phyloP scores from a whole-genome alignment of 2,888 invertebrate genomes.

The Blastobasis lacticolella region DNA sequence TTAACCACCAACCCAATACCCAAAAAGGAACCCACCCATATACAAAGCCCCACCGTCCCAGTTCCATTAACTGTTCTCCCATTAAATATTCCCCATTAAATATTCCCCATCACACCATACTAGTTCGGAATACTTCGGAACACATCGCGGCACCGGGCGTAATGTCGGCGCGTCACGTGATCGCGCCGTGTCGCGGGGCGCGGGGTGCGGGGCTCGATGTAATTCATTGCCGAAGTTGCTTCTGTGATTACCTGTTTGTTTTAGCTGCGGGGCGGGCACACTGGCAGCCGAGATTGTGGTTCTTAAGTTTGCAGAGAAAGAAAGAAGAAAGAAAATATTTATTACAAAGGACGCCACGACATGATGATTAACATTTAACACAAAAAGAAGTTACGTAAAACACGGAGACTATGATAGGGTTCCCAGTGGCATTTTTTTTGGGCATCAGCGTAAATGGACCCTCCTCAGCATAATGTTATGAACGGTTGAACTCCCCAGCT shows the following conservation, averaged over 20 bases:
- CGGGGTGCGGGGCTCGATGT: neutral
- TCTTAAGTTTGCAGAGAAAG: neutral
- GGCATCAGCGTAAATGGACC: too few species aligned
- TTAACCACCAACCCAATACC: too few species aligned
- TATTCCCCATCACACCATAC: neutral
- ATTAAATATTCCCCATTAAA: neutral
- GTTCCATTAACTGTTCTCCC: neutral
- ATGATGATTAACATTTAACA: too few species aligned
- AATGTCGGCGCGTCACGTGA: neutral
- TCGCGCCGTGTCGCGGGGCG: neutral
- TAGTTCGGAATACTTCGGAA: neutral
- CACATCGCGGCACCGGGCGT: neutral
- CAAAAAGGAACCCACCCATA: too few species aligned
- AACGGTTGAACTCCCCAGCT: neutral
- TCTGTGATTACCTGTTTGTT: slow-evolving; percentile 4
- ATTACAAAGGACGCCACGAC: too few species aligned
- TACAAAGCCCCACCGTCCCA: neutral
- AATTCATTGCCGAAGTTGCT: slow-evolving; percentile 4
- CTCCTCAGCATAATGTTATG: too few species aligned
- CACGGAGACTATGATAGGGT: too few species aligned
- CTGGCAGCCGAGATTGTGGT: neutral
- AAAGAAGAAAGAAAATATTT: too few species aligned
- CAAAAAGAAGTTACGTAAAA: too few species aligned
- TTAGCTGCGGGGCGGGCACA: neutral
- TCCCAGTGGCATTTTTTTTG: too few species aligned